A percentile compares a stretch with the other conserved stretches of the same genome.
Evolutionary conservation across 2,888 invertebrate species (phyloP).

Genomic region (Catocala nupta): DNA sequence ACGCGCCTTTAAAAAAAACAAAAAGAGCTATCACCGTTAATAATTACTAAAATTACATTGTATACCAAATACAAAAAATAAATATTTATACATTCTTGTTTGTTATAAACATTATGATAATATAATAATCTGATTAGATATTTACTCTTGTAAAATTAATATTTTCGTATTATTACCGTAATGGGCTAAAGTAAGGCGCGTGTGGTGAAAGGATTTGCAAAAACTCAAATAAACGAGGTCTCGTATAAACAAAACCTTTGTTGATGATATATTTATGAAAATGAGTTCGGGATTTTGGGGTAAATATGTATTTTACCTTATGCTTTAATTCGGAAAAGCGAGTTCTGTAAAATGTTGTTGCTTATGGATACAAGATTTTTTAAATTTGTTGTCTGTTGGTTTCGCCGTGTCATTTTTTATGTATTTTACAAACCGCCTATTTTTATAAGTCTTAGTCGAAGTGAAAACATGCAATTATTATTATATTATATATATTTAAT

Average conservation of each 20-base stretch:
- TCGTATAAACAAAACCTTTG: constrained; percentile 21
- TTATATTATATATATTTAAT: too few species aligned
- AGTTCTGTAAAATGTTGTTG: too few species aligned
- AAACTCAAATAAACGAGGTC: constrained; percentile 20
- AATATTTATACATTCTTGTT: constrained; percentile 13
- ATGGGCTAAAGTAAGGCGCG: constrained; percentile 6
- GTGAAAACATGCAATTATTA: too few species aligned
- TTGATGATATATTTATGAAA: constrained; percentile 30
- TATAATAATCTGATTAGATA: constrained; percentile 7
- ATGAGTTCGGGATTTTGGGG: constrained; percentile 14
- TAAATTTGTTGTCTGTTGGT: too few species aligned
- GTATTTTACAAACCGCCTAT: too few species aligned
- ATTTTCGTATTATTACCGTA: constrained; percentile 8
- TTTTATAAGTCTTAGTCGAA: too few species aligned
- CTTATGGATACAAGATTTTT: too few species aligned
- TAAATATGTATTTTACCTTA: constrained; percentile 20
- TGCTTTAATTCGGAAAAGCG: neutral
- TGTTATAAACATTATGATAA: constrained; percentile 2
- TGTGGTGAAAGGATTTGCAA: constrained; percentile 17
- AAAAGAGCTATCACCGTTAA: constrained; percentile 13
- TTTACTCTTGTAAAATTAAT: constrained; percentile 19
- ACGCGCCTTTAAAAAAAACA: constrained; percentile 1
- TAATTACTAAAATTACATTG: constrained; percentile 17
- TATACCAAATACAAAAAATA: neutral
- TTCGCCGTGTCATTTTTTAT: too few species aligned